Conservation (phyloP, 2,113 vertebrate species). For the Phylloscopus whistleri region DNA sequence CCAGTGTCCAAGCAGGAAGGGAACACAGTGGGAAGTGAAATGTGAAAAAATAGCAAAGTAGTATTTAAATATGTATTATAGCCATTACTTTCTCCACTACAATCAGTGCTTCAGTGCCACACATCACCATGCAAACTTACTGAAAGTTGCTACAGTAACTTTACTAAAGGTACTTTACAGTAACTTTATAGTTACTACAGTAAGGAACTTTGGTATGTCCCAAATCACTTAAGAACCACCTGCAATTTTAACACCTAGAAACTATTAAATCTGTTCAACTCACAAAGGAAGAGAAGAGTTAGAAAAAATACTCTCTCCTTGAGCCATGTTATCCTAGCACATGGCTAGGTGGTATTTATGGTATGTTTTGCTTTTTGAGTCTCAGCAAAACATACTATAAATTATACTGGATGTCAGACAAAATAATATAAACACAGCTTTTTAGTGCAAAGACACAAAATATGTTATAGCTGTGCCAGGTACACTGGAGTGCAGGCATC, state of each 20-base stretch:
- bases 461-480: background rate
- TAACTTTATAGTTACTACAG: background rate
- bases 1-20: background rate
- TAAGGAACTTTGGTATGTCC: background rate
- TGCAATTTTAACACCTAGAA: background rate
- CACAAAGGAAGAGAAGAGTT: background rate
- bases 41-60: background rate
- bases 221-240: background rate
- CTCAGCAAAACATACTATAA: background rate
- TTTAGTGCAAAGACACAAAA: background rate
- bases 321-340: background rate
- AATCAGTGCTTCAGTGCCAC: background rate
- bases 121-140: background rate
- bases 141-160: background rate
- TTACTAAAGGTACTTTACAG: too few relatives aligned
- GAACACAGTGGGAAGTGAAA: background rate
- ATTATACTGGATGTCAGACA: rapidly evolving
- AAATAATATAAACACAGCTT: background rate
- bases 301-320: background rate
- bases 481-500: background rate
- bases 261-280: background rate
- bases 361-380: background rate
- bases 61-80: background rate
- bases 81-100: background rate
- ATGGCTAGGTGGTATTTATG: too few relatives aligned